Evolutionary conservation across 2,797 vertebrate genomes (phyloP).

Genomic region (Crenichthys baileyi): DNA sequence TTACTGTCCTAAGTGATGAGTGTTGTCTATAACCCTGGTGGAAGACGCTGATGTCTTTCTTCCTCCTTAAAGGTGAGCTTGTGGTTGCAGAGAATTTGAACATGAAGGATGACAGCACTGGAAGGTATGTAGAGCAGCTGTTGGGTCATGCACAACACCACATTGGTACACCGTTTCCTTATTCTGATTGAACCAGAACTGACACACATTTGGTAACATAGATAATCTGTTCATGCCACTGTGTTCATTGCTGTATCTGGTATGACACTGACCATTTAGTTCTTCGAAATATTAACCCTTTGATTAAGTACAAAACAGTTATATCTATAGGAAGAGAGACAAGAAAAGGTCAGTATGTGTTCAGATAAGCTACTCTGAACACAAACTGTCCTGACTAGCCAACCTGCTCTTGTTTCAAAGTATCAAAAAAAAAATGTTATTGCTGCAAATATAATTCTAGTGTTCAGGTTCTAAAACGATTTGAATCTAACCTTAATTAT

Average conservation of each 20-base stretch:
- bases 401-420: no score
- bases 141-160: conserved; percentile 45
- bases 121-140: conserved; percentile 69
- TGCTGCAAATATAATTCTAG: no score
- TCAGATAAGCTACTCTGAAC: no score
- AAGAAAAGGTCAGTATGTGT: no score
- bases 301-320: no score
- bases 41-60: conserved; percentile 42
- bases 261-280: neutral
- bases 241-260: neutral
- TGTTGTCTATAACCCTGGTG: conserved; percentile 40
- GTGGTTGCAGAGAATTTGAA: conserved; percentile 14
- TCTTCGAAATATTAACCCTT: no score
- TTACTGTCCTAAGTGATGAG: conserved; percentile 43
- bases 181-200: conserved; percentile 28
- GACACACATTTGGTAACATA: neutral
- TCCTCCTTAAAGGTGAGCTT: conserved; percentile 18
- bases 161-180: conserved; percentile 14
- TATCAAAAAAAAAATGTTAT: no score
- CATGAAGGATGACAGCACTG: conserved; percentile 43
- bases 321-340: no score
- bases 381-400: no score
- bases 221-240: neutral
- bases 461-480: no score
- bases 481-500: no score